A percentile compares a stretch with the other conserved stretches of the same genome.
Evolutionary conservation across 2,888 invertebrate species (phyloP).

Genomic region (Agrotis puta): DNA sequence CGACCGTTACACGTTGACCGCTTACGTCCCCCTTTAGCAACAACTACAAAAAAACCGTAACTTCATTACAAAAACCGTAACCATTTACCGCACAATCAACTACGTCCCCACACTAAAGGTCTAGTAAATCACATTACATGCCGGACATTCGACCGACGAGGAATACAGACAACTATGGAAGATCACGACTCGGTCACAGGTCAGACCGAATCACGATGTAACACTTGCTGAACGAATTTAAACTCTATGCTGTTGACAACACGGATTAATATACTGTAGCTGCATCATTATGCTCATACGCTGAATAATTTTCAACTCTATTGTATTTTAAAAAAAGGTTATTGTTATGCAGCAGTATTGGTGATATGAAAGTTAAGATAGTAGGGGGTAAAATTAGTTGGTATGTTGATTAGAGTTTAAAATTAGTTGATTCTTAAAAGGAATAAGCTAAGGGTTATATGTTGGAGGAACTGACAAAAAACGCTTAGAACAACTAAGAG

Average conservation of each 20-base stretch:
- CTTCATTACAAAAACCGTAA: constrained; percentile 3
- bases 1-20: background rate
- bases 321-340: background rate
- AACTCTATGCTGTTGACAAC: constrained; percentile 9
- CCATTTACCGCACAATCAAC: background rate
- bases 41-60: constrained; percentile 1
- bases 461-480: constrained; percentile 43
- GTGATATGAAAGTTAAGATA: constrained; percentile 40
- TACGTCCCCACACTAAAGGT: constrained; percentile 28
- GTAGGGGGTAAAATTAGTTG: constrained; percentile 28
- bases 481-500: constrained; percentile 31
- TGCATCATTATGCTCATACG: constrained; percentile 58
- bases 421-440: constrained; percentile 18
- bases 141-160: constrained; percentile 59
- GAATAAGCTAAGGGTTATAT: constrained; percentile 33
- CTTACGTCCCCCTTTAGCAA: background rate
- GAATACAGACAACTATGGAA: constrained; percentile 58
- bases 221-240: constrained; percentile 19
- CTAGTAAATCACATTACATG: constrained; percentile 58
- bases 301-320: constrained; percentile 38
- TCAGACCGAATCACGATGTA: constrained; percentile 65
- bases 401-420: constrained; percentile 26
- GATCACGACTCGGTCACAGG: constrained; percentile 68
- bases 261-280: background rate
- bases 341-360: background rate